Evolutionary conservation across 2,797 vertebrate species (phyloP).

Genomic region (Champsocephalus esox): DNA sequence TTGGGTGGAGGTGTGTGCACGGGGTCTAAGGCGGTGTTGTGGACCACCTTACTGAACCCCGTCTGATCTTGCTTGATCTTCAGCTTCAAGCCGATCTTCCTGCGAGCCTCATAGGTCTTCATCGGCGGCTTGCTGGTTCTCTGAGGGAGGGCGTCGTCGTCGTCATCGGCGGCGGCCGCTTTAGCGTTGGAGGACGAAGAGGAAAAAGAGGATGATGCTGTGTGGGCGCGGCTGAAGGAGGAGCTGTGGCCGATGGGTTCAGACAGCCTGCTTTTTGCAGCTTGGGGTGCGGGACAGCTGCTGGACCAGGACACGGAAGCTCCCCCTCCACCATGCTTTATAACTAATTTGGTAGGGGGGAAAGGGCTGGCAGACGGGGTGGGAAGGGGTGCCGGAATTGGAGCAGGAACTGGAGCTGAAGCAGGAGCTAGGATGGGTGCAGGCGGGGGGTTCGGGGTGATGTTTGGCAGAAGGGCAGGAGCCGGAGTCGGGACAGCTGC

Average conservation of each 20-base stretch:
- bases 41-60: constrained; percentile 93
- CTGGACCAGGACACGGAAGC: constrained; percentile 90
- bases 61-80: constrained; percentile 97
- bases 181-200: constrained; percentile 66
- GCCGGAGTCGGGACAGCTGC: constrained; percentile 35
- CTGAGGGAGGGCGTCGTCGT: constrained; percentile 90
- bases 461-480: constrained; percentile 53
- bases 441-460: constrained; percentile 46
- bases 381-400: constrained; percentile 33
- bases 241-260: constrained; percentile 66
- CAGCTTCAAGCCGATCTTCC: constrained; percentile 92
- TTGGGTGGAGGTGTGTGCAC: constrained; percentile 86
- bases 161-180: constrained; percentile 82
- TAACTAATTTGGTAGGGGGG: constrained; percentile 91
- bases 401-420: constrained; percentile 47
- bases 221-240: constrained; percentile 61
- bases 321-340: constrained; percentile 90
- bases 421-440: constrained; percentile 44
- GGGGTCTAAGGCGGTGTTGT: constrained; percentile 95
- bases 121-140: constrained; percentile 92
- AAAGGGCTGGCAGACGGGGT: constrained; percentile 70
- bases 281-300: constrained; percentile 79
- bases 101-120: constrained; percentile 95
- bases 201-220: constrained; percentile 55
- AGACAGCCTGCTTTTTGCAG: constrained; percentile 52